Base-by-base conservation (phyloP, 2,113 vertebrate genomes). In the Macquaria australasica region DNA sequence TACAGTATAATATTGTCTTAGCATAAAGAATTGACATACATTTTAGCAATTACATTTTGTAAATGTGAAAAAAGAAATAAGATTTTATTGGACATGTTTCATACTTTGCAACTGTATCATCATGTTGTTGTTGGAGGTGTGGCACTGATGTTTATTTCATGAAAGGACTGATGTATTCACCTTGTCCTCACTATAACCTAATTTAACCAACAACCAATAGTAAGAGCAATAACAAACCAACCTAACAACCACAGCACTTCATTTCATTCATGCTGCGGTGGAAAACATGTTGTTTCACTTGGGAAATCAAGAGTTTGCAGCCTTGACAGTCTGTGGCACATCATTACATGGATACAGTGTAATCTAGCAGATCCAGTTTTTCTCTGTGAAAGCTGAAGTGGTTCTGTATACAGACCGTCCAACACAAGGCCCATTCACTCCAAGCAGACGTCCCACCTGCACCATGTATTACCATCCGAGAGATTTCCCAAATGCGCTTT, bases 401-500 rank as follows among this genome's bases (percentile, higher is more conserved):
- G 34, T 70, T 79, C 83, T 81, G 62, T 78, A 74, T 74, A 69
- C 70, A 85, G 69, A 67, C 50, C 31, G 3, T 75, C 81, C 86
- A 55, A 45, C 84, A 41, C 78, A 51, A 73, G 58, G 60, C 69
- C 56, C 84, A 43, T 84, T 88, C 79, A 58, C 64, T 63, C 66
- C 79, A 56, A 71, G 73, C 58, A 59, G 70, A 66, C 66, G 62
- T 77, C 83, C 76, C 90, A 53, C 79, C 81, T 84, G 83, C 62
- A 21, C 53, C 83, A 18, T 81, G 71, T 67, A 83, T 89, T 90
- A 88, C 73, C 77, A 77, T 85, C 77, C 20, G 0, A 62, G 87
- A 91, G 82, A 91, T 88, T 93, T 90, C 92, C 92, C 92, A 84
- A 80, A 84, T 87, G 93, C 73, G 84, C 75, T 86, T 83, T 87